Conservation (phyloP, 2,888 invertebrate species). For the Globia sparganii region DNA sequence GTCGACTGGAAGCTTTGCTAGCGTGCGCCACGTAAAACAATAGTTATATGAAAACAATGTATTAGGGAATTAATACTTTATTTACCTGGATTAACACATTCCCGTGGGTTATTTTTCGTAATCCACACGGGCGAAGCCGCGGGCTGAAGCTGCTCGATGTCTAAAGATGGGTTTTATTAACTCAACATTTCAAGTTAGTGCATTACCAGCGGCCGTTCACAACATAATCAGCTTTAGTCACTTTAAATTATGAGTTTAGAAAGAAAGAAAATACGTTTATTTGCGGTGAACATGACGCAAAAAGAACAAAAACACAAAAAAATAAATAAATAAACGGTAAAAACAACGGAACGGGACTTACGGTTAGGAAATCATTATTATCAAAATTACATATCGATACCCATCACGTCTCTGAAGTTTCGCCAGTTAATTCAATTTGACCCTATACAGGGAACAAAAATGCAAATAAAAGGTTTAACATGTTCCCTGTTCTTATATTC, state of each 20-base stretch:
- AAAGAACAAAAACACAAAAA: too few species aligned
- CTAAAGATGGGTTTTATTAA: background rate
- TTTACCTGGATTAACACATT: background rate
- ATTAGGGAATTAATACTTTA: background rate
- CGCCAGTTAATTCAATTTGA: background rate
- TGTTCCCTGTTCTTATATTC: slow-evolving; percentile 17
- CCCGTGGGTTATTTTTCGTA: background rate
- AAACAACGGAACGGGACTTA: too few species aligned
- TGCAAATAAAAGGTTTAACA: background rate
- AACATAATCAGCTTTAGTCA: background rate
- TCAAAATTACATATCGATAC: background rate
- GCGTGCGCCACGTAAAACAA: too few species aligned
- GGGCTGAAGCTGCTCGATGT: background rate
- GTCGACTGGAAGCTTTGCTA: too few species aligned
- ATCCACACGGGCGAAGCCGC: background rate
- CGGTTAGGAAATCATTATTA: background rate
- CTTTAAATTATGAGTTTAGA: background rate
- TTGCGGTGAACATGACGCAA: too few species aligned
- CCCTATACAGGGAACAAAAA: background rate
- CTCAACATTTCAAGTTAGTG: background rate
- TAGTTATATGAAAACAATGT: background rate
- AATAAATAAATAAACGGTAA: too few species aligned
- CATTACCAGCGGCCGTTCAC: too few species aligned
- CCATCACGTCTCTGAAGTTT: background rate
- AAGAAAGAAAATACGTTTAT: too few species aligned